These are phyloP conservation scores for Seladonia tumulorum DNA, from an alignment of 2,888 invertebrate genomes.

Conservation along the genomic window DNA sequence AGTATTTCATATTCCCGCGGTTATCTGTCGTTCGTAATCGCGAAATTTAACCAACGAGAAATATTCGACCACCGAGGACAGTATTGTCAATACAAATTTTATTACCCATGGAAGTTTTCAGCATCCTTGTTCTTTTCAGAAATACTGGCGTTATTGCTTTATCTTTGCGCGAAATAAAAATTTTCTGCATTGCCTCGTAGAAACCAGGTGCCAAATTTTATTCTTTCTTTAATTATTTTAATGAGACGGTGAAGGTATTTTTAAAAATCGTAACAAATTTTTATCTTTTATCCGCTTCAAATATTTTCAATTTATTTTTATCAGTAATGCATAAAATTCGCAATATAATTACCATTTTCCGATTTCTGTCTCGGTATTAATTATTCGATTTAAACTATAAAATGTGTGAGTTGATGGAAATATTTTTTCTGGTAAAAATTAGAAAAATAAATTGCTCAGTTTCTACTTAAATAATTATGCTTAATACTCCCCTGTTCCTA, in stretches of 20 bases:
- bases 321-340: background rate
- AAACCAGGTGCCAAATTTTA: background rate
- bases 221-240: background rate
- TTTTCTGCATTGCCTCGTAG: background rate
- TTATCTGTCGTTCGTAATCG: slow-evolving; percentile 47
- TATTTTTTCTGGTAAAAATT: background rate
- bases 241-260: background rate
- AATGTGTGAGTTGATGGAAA: background rate
- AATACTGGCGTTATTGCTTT: background rate
- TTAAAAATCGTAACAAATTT: background rate
- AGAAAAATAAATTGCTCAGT: background rate
- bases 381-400: background rate
- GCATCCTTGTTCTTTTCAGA: background rate
- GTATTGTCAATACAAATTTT: slow-evolving; percentile 40
- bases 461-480: background rate
- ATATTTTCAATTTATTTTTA: background rate
- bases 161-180: background rate
- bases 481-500: background rate
- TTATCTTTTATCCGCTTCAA: background rate
- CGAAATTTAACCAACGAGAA: slow-evolving; percentile 36
- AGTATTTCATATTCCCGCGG: slow-evolving; percentile 33
- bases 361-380: background rate
- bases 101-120: slow-evolving; percentile 35
- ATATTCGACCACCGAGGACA: background rate
- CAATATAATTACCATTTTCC: background rate